A percentile compares a stretch with the other conserved stretches of the same genome.
Conservation (phyloP, 2,888 invertebrate species). For the Acrobasis suavella region DNA sequence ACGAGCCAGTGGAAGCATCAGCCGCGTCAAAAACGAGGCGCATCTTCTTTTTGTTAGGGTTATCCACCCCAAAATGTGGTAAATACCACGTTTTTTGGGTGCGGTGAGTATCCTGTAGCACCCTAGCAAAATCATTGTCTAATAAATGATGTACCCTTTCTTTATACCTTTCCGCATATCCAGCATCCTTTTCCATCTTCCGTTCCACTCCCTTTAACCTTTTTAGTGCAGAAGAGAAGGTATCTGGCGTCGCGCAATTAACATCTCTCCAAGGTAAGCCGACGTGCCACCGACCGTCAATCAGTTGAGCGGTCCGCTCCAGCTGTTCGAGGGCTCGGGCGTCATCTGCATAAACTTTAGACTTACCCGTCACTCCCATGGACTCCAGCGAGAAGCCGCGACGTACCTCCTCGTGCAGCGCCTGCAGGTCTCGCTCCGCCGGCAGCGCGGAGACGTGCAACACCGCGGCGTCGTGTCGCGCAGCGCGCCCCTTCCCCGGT, state of each 20-base stretch:
- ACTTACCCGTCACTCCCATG: background rate
- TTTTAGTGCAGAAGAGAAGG: conserved; percentile 27
- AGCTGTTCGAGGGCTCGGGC: background rate
- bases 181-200: too few species aligned
- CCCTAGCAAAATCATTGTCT: conserved; percentile 34
- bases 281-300: conserved; percentile 31
- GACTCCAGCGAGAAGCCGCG: background rate
- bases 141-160: too few species aligned
- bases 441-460: too few species aligned
- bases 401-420: background rate
- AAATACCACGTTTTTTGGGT: too few species aligned
- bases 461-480: too few species aligned
- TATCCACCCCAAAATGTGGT: too few species aligned
- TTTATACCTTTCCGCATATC: too few species aligned
- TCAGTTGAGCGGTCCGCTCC: background rate
- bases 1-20: too few species aligned
- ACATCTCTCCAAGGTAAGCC: conserved; percentile 37
- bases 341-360: background rate
- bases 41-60: too few species aligned
- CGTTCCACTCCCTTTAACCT: conserved; percentile 32
- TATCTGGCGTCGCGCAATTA: conserved; percentile 29
- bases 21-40: too few species aligned
- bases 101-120: conserved; percentile 15
- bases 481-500: too few species aligned
- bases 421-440: background rate